Base-by-base conservation (phyloP, 2,113 vertebrate genomes). In the Geococcyx californianus region DNA sequence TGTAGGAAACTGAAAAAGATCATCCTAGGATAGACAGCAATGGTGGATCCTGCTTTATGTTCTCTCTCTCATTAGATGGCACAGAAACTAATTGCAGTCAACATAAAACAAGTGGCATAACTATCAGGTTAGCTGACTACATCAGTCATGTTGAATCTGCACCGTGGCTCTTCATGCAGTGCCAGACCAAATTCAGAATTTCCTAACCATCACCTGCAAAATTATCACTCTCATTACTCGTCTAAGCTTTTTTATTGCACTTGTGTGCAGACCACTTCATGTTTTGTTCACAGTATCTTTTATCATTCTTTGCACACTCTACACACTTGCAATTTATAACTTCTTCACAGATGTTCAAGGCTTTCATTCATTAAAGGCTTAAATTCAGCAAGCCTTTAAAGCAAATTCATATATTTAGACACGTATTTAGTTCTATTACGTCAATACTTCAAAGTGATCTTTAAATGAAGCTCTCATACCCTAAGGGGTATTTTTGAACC, bases 381-480 rank as follows among this genome's bases (percentile, higher is more conserved):
- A 90, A 83, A 91, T 97, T 87, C 88, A 69, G 14, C 34, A 80
- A 86, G 75, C 5, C 58, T 91, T 91, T 84, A 85, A 87, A 80
- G 62, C 15, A 84, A 77, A 88, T 77, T 83, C 59, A 38, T 89
- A 44, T 66, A 85, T 92, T 95, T 93, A 95, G 94, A 76, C 72
- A 70, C 17, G 15, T 59, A 74, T 93, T 95, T 91, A 90, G 55
- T 67, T 95, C 67, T 69, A 68, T 66, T 60, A 88, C 93, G 34
- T 83, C 51, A 90, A 64, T 86, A 90, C 75, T 95, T 96, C 94
- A 97, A 95, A 96, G 92, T 56, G 34, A 92, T 93, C 52, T 88
- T 90, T 90, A 92, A 90, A 93, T 56, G 68, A 86, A 86, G 19
- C 44, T 86, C 40, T 86, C 45, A 52, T 67, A 62, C 16, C 67